Evolutionary conservation across 2,797 vertebrate genomes (phyloP).

Genomic region (Jordanella pulchra): DNA sequence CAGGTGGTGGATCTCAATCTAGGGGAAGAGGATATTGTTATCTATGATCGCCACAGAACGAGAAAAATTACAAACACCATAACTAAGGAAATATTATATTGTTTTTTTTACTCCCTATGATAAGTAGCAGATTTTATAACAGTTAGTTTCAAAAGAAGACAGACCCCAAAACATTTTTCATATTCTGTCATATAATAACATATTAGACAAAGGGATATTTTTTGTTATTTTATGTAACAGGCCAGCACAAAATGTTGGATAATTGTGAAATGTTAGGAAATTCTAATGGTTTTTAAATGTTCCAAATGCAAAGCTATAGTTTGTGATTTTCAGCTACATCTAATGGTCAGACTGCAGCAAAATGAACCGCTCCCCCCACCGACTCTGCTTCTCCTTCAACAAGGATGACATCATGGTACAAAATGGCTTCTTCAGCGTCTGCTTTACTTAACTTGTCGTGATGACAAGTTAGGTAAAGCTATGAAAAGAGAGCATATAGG

Average conservation of each 20-base stretch:
- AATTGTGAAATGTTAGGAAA: neutral
- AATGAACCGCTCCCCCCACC: no score
- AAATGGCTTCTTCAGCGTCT: no score
- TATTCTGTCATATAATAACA: neutral
- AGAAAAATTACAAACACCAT: constrained; percentile 18
- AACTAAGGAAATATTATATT: neutral
- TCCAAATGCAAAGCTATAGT: neutral
- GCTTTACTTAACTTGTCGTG: no score
- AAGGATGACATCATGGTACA: no score
- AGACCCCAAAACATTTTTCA: neutral
- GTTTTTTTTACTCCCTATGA: no score
- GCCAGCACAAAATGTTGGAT: neutral
- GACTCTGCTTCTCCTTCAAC: no score
- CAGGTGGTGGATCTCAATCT: constrained; percentile 45
- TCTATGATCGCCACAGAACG: constrained; percentile 37
- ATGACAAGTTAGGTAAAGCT: no score
- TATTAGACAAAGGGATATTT: neutral
- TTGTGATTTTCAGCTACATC: no score
- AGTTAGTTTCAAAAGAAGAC: neutral
- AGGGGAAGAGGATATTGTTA: constrained; percentile 55
- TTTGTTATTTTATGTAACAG: neutral
- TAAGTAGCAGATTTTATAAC: neutral
- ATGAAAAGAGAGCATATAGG: no score
- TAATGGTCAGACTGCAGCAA: no score
- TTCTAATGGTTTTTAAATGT: neutral